Evolutionary conservation across 2,113 vertebrate genomes (phyloP).

Genomic region (Seriola quinqueradiata): DNA sequence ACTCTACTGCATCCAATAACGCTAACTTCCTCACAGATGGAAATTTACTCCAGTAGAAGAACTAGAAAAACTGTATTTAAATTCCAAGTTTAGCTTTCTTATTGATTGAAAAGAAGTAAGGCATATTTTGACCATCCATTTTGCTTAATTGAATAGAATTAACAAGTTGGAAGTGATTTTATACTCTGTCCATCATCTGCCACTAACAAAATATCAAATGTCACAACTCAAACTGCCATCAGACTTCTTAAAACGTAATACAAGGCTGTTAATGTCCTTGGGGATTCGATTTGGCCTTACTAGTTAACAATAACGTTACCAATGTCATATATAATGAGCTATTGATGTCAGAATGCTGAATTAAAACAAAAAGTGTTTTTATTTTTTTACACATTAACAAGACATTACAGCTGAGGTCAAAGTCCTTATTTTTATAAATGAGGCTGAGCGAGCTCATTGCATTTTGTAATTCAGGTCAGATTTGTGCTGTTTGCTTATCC

Average conservation of each 20-base stretch:
- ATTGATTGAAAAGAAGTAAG: too few species aligned
- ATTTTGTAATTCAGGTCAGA: slow-evolving; percentile 51
- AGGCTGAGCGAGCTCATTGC: slow-evolving; percentile 6
- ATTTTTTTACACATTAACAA: not conserved
- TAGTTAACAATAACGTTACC: too few species aligned
- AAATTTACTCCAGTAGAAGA: too few species aligned
- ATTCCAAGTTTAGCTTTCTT: not conserved
- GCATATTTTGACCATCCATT: too few species aligned
- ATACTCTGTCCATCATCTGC: too few species aligned
- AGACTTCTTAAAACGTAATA: too few species aligned
- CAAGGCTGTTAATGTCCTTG: too few species aligned
- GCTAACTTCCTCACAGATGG: not conserved
- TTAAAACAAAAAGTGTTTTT: not conserved
- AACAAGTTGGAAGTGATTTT: too few species aligned
- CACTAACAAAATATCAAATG: not conserved
- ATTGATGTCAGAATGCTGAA: not conserved
- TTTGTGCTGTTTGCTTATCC: slow-evolving; percentile 28
- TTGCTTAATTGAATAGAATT: too few species aligned
- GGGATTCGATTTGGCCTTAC: too few species aligned
- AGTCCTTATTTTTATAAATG: slow-evolving; percentile 12
- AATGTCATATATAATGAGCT: too few species aligned
- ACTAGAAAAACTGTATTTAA: not conserved
- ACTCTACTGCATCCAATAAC: not conserved
- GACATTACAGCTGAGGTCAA: not conserved
- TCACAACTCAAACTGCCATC: not conserved